Conservation (phyloP, 1,140 invertebrate genomes). For the Leptinotarsa defecta region DNA sequence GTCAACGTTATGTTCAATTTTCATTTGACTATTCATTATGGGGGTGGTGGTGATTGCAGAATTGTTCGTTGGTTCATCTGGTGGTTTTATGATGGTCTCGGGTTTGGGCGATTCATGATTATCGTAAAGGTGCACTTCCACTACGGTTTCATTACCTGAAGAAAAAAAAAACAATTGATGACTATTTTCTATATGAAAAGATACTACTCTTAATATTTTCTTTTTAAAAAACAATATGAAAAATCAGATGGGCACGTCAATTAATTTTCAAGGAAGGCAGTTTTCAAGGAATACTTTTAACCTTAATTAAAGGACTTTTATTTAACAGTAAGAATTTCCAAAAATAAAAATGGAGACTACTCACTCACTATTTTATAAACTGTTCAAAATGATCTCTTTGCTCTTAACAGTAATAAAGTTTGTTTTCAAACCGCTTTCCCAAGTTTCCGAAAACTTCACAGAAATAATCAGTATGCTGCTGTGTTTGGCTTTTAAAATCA, state of each 20-base stretch:
- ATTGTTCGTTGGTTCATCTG: background rate
- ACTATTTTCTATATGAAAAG: background rate
- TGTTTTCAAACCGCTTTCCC: too few relatives aligned
- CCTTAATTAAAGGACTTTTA: background rate
- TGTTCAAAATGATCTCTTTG: too few relatives aligned
- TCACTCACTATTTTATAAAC: too few relatives aligned
- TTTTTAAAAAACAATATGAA: too few relatives aligned
- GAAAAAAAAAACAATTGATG: conserved; percentile 27
- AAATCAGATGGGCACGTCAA: background rate
- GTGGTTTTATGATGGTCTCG: conserved; percentile 13
- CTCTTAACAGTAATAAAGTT: too few relatives aligned
- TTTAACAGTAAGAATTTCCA: too few relatives aligned
- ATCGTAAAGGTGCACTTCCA: conserved; percentile 70
- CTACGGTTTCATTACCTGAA: conserved; percentile 75
- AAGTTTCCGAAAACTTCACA: too few relatives aligned
- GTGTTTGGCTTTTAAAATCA: too few relatives aligned
- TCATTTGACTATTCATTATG: background rate
- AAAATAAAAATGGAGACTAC: too few relatives aligned
- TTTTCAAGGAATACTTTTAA: background rate
- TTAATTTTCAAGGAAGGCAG: background rate
- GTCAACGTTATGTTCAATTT: conserved; percentile 5
- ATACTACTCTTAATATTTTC: background rate
- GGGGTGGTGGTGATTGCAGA: too few relatives aligned
- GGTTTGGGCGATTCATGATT: conserved; percentile 14
- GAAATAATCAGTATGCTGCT: too few relatives aligned